Evolutionary conservation across 1,140 invertebrate species (phyloP), one percentile per base, ranked within the genome.

Genomic region (Macrostomum lignano): DNA sequence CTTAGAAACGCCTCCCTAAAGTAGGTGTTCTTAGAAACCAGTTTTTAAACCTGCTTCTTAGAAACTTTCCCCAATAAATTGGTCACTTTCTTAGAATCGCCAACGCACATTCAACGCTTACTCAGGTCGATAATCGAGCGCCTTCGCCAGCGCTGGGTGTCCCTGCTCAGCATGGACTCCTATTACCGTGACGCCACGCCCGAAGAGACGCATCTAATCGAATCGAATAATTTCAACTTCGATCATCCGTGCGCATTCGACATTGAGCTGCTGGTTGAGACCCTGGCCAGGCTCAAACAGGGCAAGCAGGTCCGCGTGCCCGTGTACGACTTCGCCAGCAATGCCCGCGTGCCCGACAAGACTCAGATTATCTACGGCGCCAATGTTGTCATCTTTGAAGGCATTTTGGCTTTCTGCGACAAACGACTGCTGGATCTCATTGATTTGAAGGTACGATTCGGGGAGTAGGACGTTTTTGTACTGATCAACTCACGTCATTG

Each of bases 171-270:
- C n/a, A n/a, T n/a, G n/a, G n/a, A n/a, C n/a, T n/a, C n/a, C n/a
- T n/a, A n/a, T n/a, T n/a, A n/a, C n/a, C n/a, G n/a, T n/a, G n/a
- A n/a, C n/a, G n/a, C n/a, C n/a, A n/a, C n/a, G n/a, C n/a, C 79
- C 46, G 77, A 91, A 48, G 76, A 96, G 48, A 81, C 84, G 44
- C 69, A 81, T 29, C 57, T 67, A 40, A 78, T 84, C 14, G 65
- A 66, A 9, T 60, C 64, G 33, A 86, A 88, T 48, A 78, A 93
- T 48, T 96, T 94, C 51, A 93, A 98, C 61, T 98, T 98, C 63
- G 91, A 98, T 60, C 84, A 94, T 64, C 88, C 88, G 7, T 84
- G 94, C 61, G 84, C 86, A 14, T 96, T 98, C 63, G 88, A 98
- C 58, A 86, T 96, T 60, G 78, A 91, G 30, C 59, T 94, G 13